Conservation (phyloP, 2,888 invertebrate species). For the Phortica magna region DNA sequence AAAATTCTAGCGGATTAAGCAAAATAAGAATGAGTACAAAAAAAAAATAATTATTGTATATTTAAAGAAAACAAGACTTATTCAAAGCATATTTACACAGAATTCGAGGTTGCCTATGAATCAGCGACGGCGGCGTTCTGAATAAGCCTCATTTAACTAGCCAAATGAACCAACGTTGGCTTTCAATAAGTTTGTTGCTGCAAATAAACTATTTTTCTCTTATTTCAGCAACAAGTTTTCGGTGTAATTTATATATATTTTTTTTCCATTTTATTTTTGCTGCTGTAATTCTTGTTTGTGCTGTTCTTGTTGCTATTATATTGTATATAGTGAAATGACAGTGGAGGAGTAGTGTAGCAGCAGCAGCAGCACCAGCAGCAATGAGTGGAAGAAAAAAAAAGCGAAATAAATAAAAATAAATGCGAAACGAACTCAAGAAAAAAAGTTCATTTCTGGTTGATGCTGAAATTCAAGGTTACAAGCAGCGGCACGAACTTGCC, state of each 20-base stretch:
- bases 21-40: constrained; percentile 1
- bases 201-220: neutral
- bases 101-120: constrained; percentile 4
- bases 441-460: constrained; percentile 26
- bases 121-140: neutral
- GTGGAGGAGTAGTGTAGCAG: constrained; percentile 13
- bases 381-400: constrained; percentile 2
- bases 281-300: constrained; percentile 18
- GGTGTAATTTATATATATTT: neutral
- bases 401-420: constrained; percentile 13
- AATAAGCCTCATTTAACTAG: constrained; percentile 14
- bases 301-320: constrained; percentile 12
- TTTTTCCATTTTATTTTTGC: constrained; percentile 16
- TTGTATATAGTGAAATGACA: constrained; percentile 15
- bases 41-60: neutral
- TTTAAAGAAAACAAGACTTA: neutral
- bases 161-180: neutral
- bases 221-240: constrained; percentile 15
- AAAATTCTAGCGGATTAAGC: constrained; percentile 1
- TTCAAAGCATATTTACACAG: neutral
- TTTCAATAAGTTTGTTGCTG: neutral
- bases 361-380: neutral
- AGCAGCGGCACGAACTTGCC: constrained; percentile 26
- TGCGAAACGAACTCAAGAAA: neutral
- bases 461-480: constrained; percentile 33